Percentiles rank a stretch among this genome's conserved stretches.
Evolutionary conservation across 2,888 invertebrate species (phyloP).

Genomic region (Mantis religiosa): DNA sequence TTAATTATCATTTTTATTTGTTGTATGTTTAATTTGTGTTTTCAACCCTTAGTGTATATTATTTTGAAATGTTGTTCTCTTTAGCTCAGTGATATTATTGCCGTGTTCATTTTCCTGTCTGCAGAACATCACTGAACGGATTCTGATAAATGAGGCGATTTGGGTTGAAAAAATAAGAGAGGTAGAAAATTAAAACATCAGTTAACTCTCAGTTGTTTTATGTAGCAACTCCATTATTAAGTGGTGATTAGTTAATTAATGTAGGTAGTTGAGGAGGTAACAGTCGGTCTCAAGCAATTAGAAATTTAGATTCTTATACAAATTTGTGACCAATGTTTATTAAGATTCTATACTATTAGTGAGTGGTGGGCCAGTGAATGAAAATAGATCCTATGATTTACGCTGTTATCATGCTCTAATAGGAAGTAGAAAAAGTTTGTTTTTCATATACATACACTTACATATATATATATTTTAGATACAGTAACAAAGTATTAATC

Average conservation of each 20-base stretch:
- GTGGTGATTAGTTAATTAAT: slow-evolving; percentile 13
- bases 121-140: slow-evolving; percentile 95
- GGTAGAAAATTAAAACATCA: slow-evolving; percentile 53
- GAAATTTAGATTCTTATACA: not conserved
- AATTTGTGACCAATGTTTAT: not conserved
- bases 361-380: slow-evolving; percentile 21
- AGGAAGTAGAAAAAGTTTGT: not conserved
- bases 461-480: not conserved
- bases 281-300: slow-evolving; percentile 1
- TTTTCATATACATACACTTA: not conserved
- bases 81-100: slow-evolving; percentile 6
- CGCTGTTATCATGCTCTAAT: not conserved
- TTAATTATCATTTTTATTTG: not conserved
- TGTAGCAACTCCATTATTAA: slow-evolving; percentile 17
- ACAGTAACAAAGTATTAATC: not conserved
- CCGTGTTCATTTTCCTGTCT: slow-evolving; percentile 42
- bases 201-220: slow-evolving; percentile 21
- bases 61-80: slow-evolving; percentile 1
- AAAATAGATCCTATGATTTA: slow-evolving; percentile 6
- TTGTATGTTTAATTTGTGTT: not conserved
- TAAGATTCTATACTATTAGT: not conserved
- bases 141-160: slow-evolving; percentile 90
- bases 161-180: slow-evolving; percentile 90
- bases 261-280: slow-evolving; percentile 17
- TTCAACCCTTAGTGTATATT: not conserved